A percentile compares a stretch with the other conserved stretches of the same genome.
phyloP scores from a whole-genome alignment of 2,797 vertebrate species.

The Melanotaenia trifasciata region DNA sequence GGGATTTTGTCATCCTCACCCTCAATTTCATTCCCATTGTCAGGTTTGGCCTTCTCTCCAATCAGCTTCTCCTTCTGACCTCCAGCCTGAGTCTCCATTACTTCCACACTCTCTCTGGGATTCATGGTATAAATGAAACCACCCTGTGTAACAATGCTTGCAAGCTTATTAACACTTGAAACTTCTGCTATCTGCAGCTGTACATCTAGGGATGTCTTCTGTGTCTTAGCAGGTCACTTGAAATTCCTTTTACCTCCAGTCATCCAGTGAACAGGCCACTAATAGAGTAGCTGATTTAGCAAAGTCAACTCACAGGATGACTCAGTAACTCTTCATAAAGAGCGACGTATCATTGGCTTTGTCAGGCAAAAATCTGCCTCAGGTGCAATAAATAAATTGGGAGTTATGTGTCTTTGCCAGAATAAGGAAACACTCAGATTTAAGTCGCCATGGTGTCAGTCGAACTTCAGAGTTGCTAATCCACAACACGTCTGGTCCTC shows the following conservation, averaged over 20 bases:
- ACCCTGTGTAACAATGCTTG: conserved; percentile 35
- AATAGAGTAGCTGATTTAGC: conserved; percentile 57
- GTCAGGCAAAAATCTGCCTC: not conserved
- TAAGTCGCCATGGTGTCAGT: conserved; percentile 26
- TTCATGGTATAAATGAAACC: conserved; percentile 80
- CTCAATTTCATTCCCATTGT: conserved; percentile 51
- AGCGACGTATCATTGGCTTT: conserved; percentile 32
- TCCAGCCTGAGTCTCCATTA: conserved; percentile 69
- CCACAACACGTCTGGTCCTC: conserved; percentile 37
- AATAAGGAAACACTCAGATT: conserved; percentile 24
- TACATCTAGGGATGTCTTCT: conserved; percentile 66
- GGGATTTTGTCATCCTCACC: conserved; percentile 84
- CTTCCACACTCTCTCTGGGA: conserved; percentile 78
- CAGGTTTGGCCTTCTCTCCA: conserved; percentile 68
- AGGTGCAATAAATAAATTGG: conserved; percentile 9
- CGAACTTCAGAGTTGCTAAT: conserved; percentile 24
- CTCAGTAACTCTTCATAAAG: conserved; percentile 31
- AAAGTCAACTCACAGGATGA: conserved; percentile 44
- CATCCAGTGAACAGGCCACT: conserved; percentile 56
- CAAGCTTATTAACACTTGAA: conserved; percentile 51
- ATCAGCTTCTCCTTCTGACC: conserved; percentile 54
- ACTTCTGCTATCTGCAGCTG: conserved; percentile 73
- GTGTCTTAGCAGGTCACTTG: conserved; percentile 41
- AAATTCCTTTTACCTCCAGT: conserved; percentile 57
- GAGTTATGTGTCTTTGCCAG: conserved; percentile 15